A percentile compares a stretch with the other conserved stretches of the same genome.
Conservation (phyloP, 2,797 vertebrate species). For the Spea hammondii region DNA sequence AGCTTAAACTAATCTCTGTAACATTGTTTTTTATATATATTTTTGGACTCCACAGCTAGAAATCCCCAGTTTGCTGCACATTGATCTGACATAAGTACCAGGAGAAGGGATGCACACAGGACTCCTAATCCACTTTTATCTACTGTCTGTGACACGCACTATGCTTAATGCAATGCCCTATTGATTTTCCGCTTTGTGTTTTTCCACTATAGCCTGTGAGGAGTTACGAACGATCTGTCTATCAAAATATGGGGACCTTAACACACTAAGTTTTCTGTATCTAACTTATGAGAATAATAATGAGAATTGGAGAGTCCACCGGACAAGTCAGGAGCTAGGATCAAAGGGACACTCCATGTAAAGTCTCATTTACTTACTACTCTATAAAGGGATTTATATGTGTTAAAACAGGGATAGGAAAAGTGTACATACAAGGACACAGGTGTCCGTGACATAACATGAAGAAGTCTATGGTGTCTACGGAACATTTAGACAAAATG, state of each 20-base stretch:
- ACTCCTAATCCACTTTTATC: conserved; percentile 76
- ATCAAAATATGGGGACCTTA: conserved; percentile 26
- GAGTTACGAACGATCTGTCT: conserved; percentile 50
- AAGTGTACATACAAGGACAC: no score
- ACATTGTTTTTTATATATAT: conserved; percentile 31
- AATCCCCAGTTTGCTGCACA: conserved; percentile 46
- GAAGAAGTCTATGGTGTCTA: no score
- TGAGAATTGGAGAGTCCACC: background rate
- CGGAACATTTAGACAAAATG: no score
- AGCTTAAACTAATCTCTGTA: conserved; percentile 11
- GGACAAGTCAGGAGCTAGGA: background rate
- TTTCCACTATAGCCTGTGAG: conserved; percentile 56
- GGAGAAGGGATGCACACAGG: conserved; percentile 15
- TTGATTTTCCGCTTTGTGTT: conserved; percentile 74
- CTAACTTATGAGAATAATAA: no score
- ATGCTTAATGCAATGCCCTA: conserved; percentile 82
- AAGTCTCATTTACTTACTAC: no score
- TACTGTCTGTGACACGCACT: conserved; percentile 80
- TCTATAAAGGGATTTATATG: no score
- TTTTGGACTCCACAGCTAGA: conserved; percentile 20
- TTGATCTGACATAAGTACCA: conserved; percentile 39
- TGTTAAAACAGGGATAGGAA: no score
- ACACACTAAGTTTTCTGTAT: background rate
- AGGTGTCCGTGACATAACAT: no score
- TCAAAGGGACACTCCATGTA: background rate